Evolutionary conservation across 1,140 invertebrate species (phyloP).

Genomic region (Cyclina sinensis): DNA sequence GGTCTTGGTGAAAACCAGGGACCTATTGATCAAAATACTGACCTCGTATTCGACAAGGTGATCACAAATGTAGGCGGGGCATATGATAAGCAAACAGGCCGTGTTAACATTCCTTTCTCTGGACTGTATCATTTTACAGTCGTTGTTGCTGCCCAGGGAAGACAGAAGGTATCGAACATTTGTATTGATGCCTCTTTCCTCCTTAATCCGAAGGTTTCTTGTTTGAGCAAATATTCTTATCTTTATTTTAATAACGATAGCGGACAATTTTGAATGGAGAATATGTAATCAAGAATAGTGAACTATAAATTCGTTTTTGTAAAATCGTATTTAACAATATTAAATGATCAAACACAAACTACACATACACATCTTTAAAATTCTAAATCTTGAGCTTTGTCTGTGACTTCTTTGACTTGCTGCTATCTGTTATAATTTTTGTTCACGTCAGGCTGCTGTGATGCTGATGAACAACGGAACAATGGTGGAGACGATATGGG

Average conservation of each 20-base stretch:
- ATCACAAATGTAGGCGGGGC: slow-evolving; percentile 83
- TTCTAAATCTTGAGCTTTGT: too few relatives aligned
- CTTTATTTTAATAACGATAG: too few relatives aligned
- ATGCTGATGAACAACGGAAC: slow-evolving; percentile 81
- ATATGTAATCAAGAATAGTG: too few relatives aligned
- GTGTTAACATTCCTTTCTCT: slow-evolving; percentile 83
- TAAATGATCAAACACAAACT: too few relatives aligned
- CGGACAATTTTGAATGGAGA: too few relatives aligned
- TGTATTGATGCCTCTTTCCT: too few relatives aligned
- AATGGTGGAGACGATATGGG: slow-evolving; percentile 85
- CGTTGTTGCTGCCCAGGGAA: slow-evolving; percentile 84
- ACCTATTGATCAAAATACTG: slow-evolving; percentile 76
- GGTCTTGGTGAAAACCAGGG: slow-evolving; percentile 82
- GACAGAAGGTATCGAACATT: slow-evolving; percentile 80
- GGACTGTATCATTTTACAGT: slow-evolving; percentile 84
- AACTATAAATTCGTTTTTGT: too few relatives aligned
- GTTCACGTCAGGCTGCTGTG: slow-evolving; percentile 82
- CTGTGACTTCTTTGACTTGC: too few relatives aligned
- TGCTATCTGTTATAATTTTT: slow-evolving; percentile 17
- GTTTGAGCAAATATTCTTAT: too few relatives aligned
- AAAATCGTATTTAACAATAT: too few relatives aligned
- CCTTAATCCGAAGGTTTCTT: too few relatives aligned
- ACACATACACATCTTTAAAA: too few relatives aligned
- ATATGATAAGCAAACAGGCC: slow-evolving; percentile 79
- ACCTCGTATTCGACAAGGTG: slow-evolving; percentile 83